phyloP scores from a whole-genome alignment of 2,797 vertebrate species.

The Channa striata region DNA sequence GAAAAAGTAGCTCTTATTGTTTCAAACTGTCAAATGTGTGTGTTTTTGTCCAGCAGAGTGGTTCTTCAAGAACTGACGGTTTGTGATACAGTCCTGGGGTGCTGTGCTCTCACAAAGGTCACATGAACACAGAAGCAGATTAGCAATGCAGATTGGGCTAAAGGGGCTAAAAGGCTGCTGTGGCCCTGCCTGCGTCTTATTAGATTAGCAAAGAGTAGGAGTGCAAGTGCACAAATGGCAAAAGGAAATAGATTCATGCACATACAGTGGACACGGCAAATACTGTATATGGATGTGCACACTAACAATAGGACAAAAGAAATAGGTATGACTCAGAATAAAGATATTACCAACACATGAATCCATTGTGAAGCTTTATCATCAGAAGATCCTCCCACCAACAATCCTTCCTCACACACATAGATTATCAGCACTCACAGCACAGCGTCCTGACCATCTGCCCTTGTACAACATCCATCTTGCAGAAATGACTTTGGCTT shows the following conservation, averaged over 20 bases:
- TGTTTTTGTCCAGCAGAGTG: conserved; percentile 60
- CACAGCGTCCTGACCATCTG: conserved; percentile 43
- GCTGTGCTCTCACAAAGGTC: conserved; percentile 81
- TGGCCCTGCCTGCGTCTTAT: conserved; percentile 77
- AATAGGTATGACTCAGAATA: conserved; percentile 35
- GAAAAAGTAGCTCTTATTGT: conserved; percentile 28
- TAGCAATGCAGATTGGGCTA: conserved; percentile 82
- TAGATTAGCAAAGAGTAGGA: conserved; percentile 75
- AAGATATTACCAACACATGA: conserved; percentile 26
- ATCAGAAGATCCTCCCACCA: conserved; percentile 27
- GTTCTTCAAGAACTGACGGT: conserved; percentile 65
- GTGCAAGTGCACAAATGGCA: conserved; percentile 56
- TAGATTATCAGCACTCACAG: conserved; percentile 40
- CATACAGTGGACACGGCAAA: background rate
- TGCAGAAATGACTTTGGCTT: conserved; percentile 41
- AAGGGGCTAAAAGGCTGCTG: conserved; percentile 80
- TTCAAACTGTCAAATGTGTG: conserved; percentile 51
- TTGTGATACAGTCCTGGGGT: conserved; percentile 75
- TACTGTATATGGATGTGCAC: conserved; percentile 7
- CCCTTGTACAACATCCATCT: conserved; percentile 52
- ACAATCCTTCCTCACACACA: conserved; percentile 28
- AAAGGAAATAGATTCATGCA: conserved; percentile 29
- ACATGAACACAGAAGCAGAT: conserved; percentile 77
- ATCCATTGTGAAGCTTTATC: conserved; percentile 34
- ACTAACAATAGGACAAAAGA: conserved; percentile 31